Evolutionary conservation across 2,797 vertebrate species (phyloP), one percentile per base, ranked within the genome.

Genomic region (Sciurus vulgaris): DNA sequence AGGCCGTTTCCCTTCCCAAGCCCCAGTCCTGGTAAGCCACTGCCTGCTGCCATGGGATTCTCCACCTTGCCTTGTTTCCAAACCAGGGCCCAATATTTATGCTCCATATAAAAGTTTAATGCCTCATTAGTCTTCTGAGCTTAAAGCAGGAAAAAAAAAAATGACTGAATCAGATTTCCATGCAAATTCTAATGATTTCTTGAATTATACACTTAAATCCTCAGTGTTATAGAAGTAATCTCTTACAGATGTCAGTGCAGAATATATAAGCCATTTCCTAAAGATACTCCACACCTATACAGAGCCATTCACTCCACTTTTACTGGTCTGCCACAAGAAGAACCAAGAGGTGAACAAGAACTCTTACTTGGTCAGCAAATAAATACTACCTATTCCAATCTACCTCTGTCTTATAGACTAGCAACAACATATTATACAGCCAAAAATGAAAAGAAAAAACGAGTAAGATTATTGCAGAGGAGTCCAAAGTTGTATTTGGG

Each of bases 111-210:
- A 56, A 79, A 77, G 92, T 63, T 51, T 59, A 65, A 77, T 44
- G 56, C 96, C 30, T 61, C 15, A 24, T 65, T 67, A 84, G 30
- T 86, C 78, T 59, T 65, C 51, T 38, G 24, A 86, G 63, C 56
- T 61, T n/a, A 61, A 91, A 94, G 28, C 7, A 95, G 61, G 61
- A 83, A 90, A 26, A 44, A 26, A 44, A 44, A 41, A 96, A 93
- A 47, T 33, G 26, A 85, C 73, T 56, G 38, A 69, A 82, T 88
- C 90, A 47, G n/a, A 92, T 94, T 77, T 77, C 70, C 79, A 85
- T 12, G 65, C 44, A 81, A 91, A 69, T 49, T 56, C 41, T 70
- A 74, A 76, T 38, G 35, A 74, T 41, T 63, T 84, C 70, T 76
- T 63, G 44, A 91, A 30, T 61, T n/a, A 73, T 44, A 63, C 4